phyloP scores from a whole-genome alignment of 2,888 invertebrate species.

The Parasteatoda lunata region DNA sequence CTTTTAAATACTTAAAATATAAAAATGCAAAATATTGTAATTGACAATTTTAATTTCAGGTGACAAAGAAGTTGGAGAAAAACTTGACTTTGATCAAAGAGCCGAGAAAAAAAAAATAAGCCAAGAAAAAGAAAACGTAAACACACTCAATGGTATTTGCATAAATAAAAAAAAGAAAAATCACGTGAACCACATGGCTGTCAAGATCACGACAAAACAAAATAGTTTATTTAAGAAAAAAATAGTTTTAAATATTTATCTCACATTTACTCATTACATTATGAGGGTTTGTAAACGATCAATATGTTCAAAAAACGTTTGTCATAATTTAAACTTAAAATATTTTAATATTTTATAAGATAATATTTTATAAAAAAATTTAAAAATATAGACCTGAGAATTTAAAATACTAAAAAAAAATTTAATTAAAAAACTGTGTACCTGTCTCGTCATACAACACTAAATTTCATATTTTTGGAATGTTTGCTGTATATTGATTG shows the following conservation, averaged over 20 bases:
- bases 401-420: neutral
- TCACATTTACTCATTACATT: slow-evolving; percentile 10
- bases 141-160: slow-evolving; percentile 40
- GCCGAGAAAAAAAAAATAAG: slow-evolving; percentile 5
- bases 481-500: slow-evolving; percentile 63
- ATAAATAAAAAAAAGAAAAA: slow-evolving; percentile 47
- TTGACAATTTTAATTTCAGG: too few species aligned
- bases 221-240: neutral
- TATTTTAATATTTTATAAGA: neutral
- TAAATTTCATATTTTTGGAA: slow-evolving; percentile 32
- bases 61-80: neutral
- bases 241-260: neutral
- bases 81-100: neutral
- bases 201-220: neutral
- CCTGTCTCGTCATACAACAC: slow-evolving; percentile 7
- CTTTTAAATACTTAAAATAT: too few species aligned
- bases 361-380: slow-evolving; percentile 25
- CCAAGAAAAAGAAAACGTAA: slow-evolving; percentile 47
- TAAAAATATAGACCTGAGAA: neutral
- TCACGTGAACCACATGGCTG: slow-evolving; percentile 51
- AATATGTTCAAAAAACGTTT: slow-evolving; percentile 53
- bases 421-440: neutral
- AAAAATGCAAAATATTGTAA: too few species aligned
- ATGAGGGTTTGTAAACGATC: slow-evolving; percentile 40
- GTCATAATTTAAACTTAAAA: slow-evolving; percentile 39